phyloP scores from a whole-genome alignment of 2,113 vertebrate genomes.

The Girardinichthys multiradiatus region DNA sequence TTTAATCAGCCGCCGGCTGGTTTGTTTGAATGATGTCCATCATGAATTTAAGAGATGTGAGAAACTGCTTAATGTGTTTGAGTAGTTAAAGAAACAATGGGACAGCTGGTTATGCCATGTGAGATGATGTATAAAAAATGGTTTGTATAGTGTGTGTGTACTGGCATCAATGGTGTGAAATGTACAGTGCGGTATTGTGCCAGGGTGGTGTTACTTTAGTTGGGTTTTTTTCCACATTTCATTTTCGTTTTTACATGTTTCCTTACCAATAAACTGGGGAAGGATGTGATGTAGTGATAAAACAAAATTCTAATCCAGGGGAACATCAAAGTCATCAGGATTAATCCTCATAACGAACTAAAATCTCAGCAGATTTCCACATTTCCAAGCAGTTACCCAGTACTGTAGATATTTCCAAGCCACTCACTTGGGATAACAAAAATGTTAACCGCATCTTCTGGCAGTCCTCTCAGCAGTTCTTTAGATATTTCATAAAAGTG shows the following conservation, averaged over 20 bases:
- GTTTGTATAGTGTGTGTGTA: neutral
- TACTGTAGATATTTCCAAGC: neutral
- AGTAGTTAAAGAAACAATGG: neutral
- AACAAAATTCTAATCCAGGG: neutral
- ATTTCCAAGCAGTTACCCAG: neutral
- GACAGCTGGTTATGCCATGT: neutral
- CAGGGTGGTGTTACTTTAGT: too few relatives aligned
- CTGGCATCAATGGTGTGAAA: neutral
- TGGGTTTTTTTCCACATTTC: too few relatives aligned
- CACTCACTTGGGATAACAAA: neutral
- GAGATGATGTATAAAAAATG: neutral
- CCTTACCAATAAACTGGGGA: neutral
- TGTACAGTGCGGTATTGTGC: too few relatives aligned
- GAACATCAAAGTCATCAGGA: neutral
- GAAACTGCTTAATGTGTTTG: neutral
- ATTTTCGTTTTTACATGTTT: neutral
- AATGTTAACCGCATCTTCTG: neutral
- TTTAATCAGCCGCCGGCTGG: neutral
- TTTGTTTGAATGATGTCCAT: neutral
- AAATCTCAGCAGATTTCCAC: neutral
- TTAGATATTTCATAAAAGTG: constrained; percentile 2
- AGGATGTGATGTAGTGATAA: neutral
- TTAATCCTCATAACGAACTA: neutral
- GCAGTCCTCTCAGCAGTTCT: neutral
- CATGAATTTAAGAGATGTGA: neutral